A percentile compares a stretch with the other conserved stretches of the same genome.
Conservation (phyloP, 2,888 invertebrate genomes). For the Drosophila mercatorum region DNA sequence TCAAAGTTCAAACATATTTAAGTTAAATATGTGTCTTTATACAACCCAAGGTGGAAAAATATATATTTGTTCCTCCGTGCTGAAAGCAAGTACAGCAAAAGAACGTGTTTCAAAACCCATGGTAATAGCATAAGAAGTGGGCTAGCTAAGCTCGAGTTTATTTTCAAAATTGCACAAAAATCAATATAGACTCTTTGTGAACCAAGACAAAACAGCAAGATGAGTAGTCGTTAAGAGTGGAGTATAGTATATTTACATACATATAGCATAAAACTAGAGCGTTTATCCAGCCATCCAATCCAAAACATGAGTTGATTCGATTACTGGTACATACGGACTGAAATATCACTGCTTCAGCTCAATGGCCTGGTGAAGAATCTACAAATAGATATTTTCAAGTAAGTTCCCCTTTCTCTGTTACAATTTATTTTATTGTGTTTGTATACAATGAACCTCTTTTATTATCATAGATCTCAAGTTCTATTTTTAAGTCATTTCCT, state of each 20-base stretch:
- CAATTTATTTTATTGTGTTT: background rate
- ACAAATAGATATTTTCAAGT: too few relatives aligned
- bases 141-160: too few relatives aligned
- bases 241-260: background rate
- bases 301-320: background rate
- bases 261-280: too few relatives aligned
- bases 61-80: too few relatives aligned
- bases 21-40: background rate
- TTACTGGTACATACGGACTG: background rate
- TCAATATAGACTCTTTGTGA: background rate
- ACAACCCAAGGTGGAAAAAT: too few relatives aligned
- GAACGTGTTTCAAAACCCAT: background rate
- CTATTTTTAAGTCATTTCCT: slow-evolving; percentile 8
- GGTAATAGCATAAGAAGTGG: too few relatives aligned
- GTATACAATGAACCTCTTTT: background rate
- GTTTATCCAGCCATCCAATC: too few relatives aligned
- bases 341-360: background rate
- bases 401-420: background rate
- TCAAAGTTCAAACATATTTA: background rate
- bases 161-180: background rate
- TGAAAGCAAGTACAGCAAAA: too few relatives aligned
- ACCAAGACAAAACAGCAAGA: background rate
- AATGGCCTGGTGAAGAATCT: background rate
- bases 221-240: background rate
- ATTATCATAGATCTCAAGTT: background rate